A percentile compares a stretch with the other conserved stretches of the same genome.
phyloP scores from a whole-genome alignment of 2,113 vertebrate species.

The Isurus oxyrinchus region DNA sequence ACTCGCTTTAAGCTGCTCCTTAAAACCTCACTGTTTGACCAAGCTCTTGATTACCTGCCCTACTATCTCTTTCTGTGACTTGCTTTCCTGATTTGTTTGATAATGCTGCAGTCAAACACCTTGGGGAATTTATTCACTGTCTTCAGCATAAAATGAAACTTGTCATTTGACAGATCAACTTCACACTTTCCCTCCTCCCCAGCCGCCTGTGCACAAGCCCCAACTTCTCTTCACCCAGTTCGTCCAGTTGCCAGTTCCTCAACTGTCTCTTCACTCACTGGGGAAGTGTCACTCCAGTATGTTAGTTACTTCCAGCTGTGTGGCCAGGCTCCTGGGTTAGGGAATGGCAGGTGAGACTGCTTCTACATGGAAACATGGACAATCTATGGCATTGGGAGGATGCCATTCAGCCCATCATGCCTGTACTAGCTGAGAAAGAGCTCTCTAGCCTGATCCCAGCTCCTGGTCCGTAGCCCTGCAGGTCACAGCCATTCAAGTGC shows the following conservation, averaged over 20 bases:
- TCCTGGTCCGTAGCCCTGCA: no score
- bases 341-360: no score
- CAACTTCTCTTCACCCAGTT: not conserved
- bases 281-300: no score
- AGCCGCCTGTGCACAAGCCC: not conserved
- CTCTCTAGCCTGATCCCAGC: no score
- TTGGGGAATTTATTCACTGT: not conserved
- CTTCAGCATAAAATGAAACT: not conserved
- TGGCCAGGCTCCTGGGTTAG: not conserved
- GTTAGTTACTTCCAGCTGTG: not conserved
- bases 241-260: not conserved
- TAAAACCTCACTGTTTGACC: not conserved
- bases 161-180: not conserved
- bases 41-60: not conserved
- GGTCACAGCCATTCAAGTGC: no score
- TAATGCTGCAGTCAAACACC: not conserved
- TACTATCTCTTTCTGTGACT: not conserved
- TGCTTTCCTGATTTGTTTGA: not conserved
- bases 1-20: not conserved
- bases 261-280: not conserved
- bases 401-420: no score
- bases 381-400: no score
- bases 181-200: not conserved
- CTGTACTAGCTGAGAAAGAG: no score
- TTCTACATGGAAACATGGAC: no score